Base-by-base conservation (phyloP, 2,888 invertebrate genomes). In the Athalia cordata region DNA sequence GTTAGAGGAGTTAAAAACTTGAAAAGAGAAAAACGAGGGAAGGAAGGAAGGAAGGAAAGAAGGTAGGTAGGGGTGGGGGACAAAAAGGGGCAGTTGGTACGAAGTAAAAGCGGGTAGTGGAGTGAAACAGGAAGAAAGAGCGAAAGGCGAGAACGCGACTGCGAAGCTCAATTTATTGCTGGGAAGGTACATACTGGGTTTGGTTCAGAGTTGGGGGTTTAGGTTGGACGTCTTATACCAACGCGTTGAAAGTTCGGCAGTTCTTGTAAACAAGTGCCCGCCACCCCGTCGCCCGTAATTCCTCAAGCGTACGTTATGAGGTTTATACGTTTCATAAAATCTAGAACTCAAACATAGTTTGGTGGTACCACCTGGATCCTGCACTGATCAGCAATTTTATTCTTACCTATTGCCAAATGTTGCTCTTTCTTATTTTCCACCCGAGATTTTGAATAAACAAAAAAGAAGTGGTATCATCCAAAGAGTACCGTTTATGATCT, bases 1-100 rank as follows among this genome's bases (percentile, higher is more conserved):
- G 86, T 89, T 88, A 85, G 84, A 80, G 77, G 84, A 88, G 88
- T 87, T 88, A 81, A 85, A 87, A 88, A 87, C 81, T 86, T 79
- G 83, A 82, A 83, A 82, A 82, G 81, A 61, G 64, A 59, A 49
- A 3, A 49, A 11, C 11, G 68, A 6, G 68, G 68, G 7, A 52
- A 29, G 29, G 52, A 8, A 29, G 52, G 47, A 45, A 59, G 74
- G 74, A 61, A 29, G 29, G 29, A 29, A 29, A n/a, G n/a, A n/a
- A n/a, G n/a, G n/a, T n/a, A n/a, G 29, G 29, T 29, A 29, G 29
- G 29, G 29, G 29, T 29, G 29, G 29, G 29, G 29, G 29, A 29
- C 29, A 29, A 29, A 29, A 29, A 29, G 29, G 29, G 29, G 29
- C 29, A 29, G 29, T 29, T 29, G 29, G 29, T 29, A 29, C 0